phyloP scores from a whole-genome alignment of 2,113 vertebrate species.

The Procapra przewalskii region DNA sequence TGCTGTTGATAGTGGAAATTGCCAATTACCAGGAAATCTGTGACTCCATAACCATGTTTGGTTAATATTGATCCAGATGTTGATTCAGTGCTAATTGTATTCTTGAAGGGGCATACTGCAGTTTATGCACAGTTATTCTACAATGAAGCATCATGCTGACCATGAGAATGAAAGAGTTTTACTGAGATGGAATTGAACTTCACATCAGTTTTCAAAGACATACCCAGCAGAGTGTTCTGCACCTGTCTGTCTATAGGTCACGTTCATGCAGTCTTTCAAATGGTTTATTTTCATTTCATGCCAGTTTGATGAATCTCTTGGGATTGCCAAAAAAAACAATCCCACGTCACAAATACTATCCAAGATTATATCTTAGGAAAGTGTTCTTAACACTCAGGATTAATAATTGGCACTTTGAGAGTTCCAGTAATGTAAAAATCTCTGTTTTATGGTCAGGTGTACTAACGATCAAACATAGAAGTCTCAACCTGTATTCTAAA shows the following conservation, averaged over 20 bases:
- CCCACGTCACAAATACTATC: not conserved
- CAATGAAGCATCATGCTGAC: not conserved
- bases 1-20: not conserved
- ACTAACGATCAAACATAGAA: not conserved
- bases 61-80: not conserved
- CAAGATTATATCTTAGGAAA: conserved; percentile 9
- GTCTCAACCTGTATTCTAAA: not conserved
- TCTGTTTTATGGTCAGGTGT: not conserved
- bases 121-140: not conserved
- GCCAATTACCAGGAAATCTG: not conserved
- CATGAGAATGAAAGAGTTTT: not conserved
- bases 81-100: not conserved
- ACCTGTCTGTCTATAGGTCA: not conserved
- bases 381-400: not conserved
- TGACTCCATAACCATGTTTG: not conserved
- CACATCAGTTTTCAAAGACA: not conserved
- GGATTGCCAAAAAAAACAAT: not conserved
- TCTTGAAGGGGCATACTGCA: not conserved
- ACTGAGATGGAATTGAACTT: conserved; percentile 3
- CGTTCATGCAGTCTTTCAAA: not conserved
- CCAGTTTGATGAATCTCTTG: not conserved
- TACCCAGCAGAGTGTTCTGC: not conserved
- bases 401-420: not conserved
- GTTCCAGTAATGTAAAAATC: not conserved
- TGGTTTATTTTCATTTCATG: not conserved